Evolutionary conservation across 2,797 vertebrate species (phyloP).

Genomic region (Remorina albescens): DNA sequence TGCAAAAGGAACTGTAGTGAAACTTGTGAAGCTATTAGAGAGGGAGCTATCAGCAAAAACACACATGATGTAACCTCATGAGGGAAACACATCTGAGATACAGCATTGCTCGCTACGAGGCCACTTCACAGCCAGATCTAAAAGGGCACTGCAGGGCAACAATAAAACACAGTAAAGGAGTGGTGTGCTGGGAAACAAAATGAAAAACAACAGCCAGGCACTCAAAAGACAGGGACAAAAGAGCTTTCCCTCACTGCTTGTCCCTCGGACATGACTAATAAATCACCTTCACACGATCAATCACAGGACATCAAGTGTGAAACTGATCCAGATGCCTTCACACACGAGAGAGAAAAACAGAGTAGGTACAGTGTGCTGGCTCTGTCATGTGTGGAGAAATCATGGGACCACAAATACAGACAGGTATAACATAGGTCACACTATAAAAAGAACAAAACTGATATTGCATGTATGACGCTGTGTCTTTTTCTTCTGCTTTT

Average conservation of each 20-base stretch:
- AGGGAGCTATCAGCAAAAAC: conserved; percentile 22
- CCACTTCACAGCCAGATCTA: conserved; percentile 48
- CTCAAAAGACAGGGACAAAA: conserved; percentile 73
- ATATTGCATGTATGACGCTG: neutral
- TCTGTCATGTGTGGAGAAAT: conserved; percentile 23
- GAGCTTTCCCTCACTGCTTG: conserved; percentile 62
- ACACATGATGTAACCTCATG: conserved; percentile 14
- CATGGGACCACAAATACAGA: neutral
- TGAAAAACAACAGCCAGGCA: conserved; percentile 70
- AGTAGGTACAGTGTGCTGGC: conserved; percentile 18
- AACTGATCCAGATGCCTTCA: conserved; percentile 59
- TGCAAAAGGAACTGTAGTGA: too few species aligned
- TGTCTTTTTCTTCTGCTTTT: neutral
- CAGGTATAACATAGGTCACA: neutral
- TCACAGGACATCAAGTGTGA: conserved; percentile 54
- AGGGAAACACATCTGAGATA: conserved; percentile 40
- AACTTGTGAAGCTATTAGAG: conserved; percentile 58
- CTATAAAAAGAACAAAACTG: neutral
- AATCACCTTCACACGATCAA: conserved; percentile 71
- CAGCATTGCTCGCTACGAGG: conserved; percentile 28
- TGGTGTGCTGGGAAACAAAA: conserved; percentile 35
- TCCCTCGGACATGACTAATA: conserved; percentile 68
- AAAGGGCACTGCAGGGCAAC: conserved; percentile 59
- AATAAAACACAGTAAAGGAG: conserved; percentile 42
- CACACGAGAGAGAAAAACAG: conserved; percentile 37